These are phyloP conservation scores for Nomada fucata DNA, from an alignment of 2,888 invertebrate genomes.

Conservation along the genomic window DNA sequence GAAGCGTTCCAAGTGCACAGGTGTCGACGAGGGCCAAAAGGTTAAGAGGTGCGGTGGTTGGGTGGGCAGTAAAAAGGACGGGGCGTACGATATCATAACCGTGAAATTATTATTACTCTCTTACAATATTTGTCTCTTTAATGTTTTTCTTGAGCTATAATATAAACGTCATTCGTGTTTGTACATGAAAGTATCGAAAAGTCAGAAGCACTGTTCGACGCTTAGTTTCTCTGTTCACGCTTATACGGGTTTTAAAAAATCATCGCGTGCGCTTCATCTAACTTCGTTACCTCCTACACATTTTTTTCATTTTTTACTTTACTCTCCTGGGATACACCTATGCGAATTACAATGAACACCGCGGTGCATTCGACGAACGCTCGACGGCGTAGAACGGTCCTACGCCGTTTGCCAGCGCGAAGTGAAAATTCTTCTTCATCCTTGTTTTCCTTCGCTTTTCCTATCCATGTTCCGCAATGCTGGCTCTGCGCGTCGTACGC, in stretches of 20 bases:
- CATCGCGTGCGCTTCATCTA: conserved; percentile 38
- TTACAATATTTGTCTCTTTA: conserved; percentile 74
- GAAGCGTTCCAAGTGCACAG: too few species aligned
- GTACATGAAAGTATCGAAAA: conserved; percentile 74
- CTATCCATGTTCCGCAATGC: conserved; percentile 23
- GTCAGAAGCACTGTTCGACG: conserved; percentile 68
- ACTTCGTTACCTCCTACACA: conserved; percentile 19
- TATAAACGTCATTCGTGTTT: conserved; percentile 71
- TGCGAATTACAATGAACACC: conserved; percentile 71
- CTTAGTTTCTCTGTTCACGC: conserved; percentile 38
- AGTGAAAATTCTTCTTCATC: conserved; percentile 30
- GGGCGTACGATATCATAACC: conserved; percentile 68
- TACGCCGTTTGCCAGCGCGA: conserved; percentile 61
- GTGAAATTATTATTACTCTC: conserved; percentile 74
- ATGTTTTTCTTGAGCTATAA: conserved; percentile 66
- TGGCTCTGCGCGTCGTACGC: conserved; percentile 24
- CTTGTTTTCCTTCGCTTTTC: conserved; percentile 1
- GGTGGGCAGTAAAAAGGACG: conserved; percentile 8
- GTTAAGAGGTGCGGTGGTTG: not conserved
- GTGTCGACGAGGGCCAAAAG: not conserved
- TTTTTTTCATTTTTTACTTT: conserved; percentile 13
- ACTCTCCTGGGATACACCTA: conserved; percentile 46
- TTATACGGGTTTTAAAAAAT: conserved; percentile 50
- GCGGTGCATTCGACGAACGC: conserved; percentile 70
- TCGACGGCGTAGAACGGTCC: conserved; percentile 37